Conservation (phyloP, 2,888 invertebrate genomes). For the Aradus depressus region DNA sequence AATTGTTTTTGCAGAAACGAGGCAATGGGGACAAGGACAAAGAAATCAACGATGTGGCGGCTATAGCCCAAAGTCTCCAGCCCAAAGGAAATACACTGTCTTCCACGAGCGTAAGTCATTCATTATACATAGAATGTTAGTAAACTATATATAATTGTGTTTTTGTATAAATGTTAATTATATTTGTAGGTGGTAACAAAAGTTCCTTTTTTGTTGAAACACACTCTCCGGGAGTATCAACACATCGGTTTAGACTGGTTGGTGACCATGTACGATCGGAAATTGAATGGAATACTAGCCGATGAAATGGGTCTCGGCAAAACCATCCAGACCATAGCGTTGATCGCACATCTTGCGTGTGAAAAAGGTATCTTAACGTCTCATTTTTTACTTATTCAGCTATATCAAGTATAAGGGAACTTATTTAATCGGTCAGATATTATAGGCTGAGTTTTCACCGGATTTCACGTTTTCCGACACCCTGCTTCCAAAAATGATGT, state of each 20-base stretch:
- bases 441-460: too few relatives aligned
- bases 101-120: constrained; percentile 63
- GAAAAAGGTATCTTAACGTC: constrained; percentile 49
- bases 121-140: constrained; percentile 2
- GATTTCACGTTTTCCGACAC: too few relatives aligned
- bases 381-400: background rate
- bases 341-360: constrained; percentile 86
- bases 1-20: background rate
- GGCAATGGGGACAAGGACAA: constrained; percentile 42
- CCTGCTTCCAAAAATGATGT: too few relatives aligned
- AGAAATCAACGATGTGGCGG: constrained; percentile 83
- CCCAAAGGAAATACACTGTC: constrained; percentile 95
- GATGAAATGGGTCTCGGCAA: constrained; percentile 97
- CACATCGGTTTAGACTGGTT: constrained; percentile 96
- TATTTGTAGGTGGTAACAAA: constrained; percentile 67
- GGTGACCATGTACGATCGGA: constrained; percentile 88
- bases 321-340: constrained; percentile 92
- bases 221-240: constrained; percentile 86
- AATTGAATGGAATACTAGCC: constrained; percentile 89
- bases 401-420: too few relatives aligned
- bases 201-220: constrained; percentile 85
- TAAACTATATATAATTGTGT: background rate
- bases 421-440: too few relatives aligned
- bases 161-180: background rate
- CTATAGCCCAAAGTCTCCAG: constrained; percentile 89